Evolutionary conservation across 2,113 vertebrate genomes (phyloP).

Genomic region (Accipiter cooperii): DNA sequence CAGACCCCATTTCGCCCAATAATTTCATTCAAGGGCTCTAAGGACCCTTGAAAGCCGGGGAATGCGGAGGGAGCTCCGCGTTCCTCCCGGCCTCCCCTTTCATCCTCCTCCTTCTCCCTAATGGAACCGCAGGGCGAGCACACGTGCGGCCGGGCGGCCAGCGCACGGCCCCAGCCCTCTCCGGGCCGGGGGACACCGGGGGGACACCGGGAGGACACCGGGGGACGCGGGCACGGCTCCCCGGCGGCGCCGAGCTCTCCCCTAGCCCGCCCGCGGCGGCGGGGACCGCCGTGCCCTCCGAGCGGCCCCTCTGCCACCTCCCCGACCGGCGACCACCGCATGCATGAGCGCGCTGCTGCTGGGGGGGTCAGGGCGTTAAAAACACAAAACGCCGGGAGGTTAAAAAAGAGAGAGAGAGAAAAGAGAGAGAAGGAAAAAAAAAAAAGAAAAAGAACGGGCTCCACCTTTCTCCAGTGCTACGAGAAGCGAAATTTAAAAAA

Average conservation of each 20-base stretch:
- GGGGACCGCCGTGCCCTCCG: background rate
- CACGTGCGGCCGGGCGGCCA: slow-evolving; percentile 32
- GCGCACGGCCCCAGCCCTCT: background rate
- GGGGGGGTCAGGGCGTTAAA: background rate
- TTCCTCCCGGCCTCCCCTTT: slow-evolving; percentile 30
- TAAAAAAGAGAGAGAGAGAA: background rate
- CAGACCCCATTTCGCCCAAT: slow-evolving; percentile 71
- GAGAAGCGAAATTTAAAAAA: background rate
- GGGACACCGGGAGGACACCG: too few species aligned
- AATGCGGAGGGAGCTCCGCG: slow-evolving; percentile 45
- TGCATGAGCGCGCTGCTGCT: background rate
- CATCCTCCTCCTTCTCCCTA: slow-evolving; percentile 29
- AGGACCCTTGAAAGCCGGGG: slow-evolving; percentile 71
- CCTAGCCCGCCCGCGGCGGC: background rate
- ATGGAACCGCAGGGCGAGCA: slow-evolving; percentile 11
- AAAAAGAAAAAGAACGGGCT: background rate
- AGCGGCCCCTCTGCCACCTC: background rate
- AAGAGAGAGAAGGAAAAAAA: background rate
- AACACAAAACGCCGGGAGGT: background rate
- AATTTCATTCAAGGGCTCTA: slow-evolving; percentile 74
- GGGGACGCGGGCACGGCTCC: too few species aligned
- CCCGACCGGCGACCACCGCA: background rate
- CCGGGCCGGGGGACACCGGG: background rate
- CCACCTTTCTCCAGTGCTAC: background rate
- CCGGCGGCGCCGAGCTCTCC: background rate